These are phyloP conservation scores for Serripes groenlandicus DNA, from an alignment of 2,888 invertebrate genomes.

Conservation along the genomic window DNA sequence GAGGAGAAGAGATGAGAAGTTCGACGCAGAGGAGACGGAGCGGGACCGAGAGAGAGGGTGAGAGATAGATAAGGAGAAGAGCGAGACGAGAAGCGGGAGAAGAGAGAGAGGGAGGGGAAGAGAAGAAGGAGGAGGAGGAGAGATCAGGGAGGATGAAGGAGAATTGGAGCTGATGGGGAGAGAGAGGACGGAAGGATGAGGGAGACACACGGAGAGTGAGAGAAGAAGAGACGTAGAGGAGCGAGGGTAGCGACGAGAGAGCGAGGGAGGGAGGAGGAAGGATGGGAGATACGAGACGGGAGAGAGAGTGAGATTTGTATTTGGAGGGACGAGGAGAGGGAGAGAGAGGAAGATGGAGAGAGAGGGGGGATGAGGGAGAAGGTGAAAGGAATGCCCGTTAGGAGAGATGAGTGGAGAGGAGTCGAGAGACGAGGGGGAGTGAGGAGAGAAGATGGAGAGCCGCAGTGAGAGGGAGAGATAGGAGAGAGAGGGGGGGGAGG, in stretches of 20 bases:
- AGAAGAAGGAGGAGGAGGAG: neutral
- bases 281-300: neutral
- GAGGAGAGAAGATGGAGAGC: neutral
- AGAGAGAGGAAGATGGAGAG: too few relatives aligned
- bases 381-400: neutral
- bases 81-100: too few relatives aligned
- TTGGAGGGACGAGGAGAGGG: neutral
- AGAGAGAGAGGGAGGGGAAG: neutral
- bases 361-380: neutral
- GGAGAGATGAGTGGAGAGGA: neutral
- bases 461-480: too few relatives aligned
- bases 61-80: too few relatives aligned
- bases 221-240: neutral
- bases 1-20: neutral
- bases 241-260: neutral
- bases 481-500: slow-evolving; percentile 6
- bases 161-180: neutral
- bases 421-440: neutral
- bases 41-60: neutral
- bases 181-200: neutral
- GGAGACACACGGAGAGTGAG: neutral
- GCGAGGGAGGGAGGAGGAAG: neutral
- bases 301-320: neutral
- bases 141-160: neutral
- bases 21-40: neutral